These are phyloP conservation scores for Euschistus heros DNA, from an alignment of 1,140 invertebrate species.

Conservation along the genomic window DNA sequence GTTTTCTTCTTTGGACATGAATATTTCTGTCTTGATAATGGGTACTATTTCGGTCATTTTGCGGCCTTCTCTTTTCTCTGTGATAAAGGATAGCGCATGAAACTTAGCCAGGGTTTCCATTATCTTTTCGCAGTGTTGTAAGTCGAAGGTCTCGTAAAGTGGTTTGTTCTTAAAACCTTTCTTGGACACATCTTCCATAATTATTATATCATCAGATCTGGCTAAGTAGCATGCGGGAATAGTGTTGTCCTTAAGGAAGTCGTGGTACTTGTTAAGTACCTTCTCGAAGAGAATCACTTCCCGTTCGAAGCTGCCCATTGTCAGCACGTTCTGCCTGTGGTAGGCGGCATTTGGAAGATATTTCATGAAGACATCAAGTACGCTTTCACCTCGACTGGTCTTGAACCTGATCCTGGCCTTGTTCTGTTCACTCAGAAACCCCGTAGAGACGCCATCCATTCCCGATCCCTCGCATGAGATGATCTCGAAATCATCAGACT, in stretches of 20 bases:
- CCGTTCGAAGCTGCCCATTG: neutral
- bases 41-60: neutral
- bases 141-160: neutral
- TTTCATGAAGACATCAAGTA: neutral
- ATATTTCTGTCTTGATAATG: neutral
- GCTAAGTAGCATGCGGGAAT: slow-evolving; percentile 12
- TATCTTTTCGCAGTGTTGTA: neutral
- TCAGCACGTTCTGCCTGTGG: neutral
- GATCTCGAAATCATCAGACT: neutral
- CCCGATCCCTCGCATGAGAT: neutral
- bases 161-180: neutral
- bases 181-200: slow-evolving; percentile 4
- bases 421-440: neutral
- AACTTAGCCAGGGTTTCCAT: neutral
- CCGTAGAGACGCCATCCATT: neutral
- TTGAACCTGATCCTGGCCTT: neutral
- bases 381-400: neutral
- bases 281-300: neutral
- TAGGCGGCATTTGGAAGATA: neutral
- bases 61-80: neutral
- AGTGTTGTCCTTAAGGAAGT: too few species aligned
- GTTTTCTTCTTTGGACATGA: neutral
- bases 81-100: neutral
- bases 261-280: neutral
- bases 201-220: neutral